Evolutionary conservation across 1,140 invertebrate species (phyloP).

Genomic region (Solenopsis fugax): DNA sequence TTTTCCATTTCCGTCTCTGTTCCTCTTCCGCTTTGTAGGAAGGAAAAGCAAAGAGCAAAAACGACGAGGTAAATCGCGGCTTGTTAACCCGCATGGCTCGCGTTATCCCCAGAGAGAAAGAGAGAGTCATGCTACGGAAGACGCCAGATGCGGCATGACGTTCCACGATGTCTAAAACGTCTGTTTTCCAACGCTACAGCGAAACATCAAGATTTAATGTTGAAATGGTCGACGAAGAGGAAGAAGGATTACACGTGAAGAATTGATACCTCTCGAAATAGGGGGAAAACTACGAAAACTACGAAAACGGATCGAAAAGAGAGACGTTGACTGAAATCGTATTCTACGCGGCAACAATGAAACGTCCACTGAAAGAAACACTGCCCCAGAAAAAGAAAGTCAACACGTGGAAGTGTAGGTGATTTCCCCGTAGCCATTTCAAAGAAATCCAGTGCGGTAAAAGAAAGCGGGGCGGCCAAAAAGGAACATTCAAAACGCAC

Average conservation of each 20-base stretch:
- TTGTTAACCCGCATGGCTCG: not conserved
- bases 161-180: not conserved
- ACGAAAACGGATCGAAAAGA: not conserved
- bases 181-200: not conserved
- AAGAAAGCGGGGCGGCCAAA: not conserved
- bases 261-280: not conserved
- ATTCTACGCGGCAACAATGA: not conserved
- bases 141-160: constrained; percentile 2
- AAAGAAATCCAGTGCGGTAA: not conserved
- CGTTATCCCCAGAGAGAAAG: not conserved
- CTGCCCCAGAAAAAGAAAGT: not conserved
- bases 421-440: not conserved
- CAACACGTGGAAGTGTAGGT: not conserved
- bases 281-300: no score
- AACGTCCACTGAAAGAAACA: not conserved
- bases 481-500: not conserved
- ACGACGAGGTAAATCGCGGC: constrained; percentile 31
- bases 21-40: not conserved
- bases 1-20: constrained; percentile 28
- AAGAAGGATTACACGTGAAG: not conserved
- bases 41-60: not conserved
- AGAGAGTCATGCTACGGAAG: not conserved
- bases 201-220: not conserved
- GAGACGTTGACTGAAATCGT: not conserved
- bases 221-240: not conserved